A percentile compares a stretch with the other conserved stretches of the same genome.
Evolutionary conservation across 2,888 invertebrate species (phyloP).

Genomic region (Rapana venosa): DNA sequence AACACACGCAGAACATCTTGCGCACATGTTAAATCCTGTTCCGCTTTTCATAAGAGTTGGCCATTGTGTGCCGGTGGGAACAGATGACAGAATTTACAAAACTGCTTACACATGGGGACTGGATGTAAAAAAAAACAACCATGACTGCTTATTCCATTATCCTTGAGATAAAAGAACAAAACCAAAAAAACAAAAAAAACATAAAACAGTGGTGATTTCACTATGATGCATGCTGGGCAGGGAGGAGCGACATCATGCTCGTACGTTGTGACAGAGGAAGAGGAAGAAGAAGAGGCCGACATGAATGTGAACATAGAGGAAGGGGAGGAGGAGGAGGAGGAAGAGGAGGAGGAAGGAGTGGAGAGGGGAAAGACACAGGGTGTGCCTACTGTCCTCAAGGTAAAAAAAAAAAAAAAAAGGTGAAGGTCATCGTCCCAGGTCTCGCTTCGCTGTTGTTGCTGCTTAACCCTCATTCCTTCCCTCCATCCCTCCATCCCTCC

Average conservation of each 20-base stretch:
- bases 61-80: no score
- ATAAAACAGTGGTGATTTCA: no score
- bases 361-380: background rate
- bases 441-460: background rate
- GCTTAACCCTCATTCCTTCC: no score
- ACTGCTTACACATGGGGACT: no score
- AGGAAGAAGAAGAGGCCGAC: constrained; percentile 30
- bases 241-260: background rate
- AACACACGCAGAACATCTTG: no score
- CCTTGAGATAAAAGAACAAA: no score
- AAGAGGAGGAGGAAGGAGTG: background rate
- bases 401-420: background rate
- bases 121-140: no score
- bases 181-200: no score
- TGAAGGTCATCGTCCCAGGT: background rate
- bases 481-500: background rate
- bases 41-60: no score
- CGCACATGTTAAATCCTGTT: no score
- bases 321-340: background rate
- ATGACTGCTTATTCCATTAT: no score
- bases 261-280: constrained; percentile 44
- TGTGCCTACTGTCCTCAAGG: background rate
- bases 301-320: background rate
- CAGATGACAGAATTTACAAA: no score
- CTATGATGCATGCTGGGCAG: constrained; percentile 4